Base-by-base conservation (phyloP, 2,797 vertebrate genomes). In the Neopelma chrysocephalum region DNA sequence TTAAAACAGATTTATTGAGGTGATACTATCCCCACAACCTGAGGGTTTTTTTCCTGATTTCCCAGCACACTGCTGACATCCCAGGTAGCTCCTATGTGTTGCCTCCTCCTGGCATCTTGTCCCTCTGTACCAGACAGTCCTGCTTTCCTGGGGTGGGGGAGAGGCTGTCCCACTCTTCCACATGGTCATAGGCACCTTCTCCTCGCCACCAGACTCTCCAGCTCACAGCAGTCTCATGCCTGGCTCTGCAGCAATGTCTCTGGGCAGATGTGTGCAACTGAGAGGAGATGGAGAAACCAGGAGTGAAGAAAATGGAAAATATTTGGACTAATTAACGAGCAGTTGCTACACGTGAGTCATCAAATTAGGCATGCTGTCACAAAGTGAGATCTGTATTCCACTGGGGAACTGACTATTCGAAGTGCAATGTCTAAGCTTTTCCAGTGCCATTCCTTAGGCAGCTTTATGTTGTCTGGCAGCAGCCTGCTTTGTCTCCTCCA, bases 271-370 rank as follows among this genome's bases (percentile, higher is more conserved):
- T 25, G 13, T 45, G 54, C 15, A 61, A 64, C 32, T 16, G 31
- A 70, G 64, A 84, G 36, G 15, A 88, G 45, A 43, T 0, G 0
- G 40, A 66, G 60, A 79, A 31, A 53, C n/a, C 68, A 27, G 34
- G 48, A 61, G 12, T 48, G 66, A 56, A 71, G 29, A 40, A 89
- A 85, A 34, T 38, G 51, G 36, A 45, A 94, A 95, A 91, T 73
- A 77, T 31, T 89, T 86, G 66, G 56, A 87, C 29, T 78, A 93
- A 82, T 29, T 82, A 80, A 94, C 71, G 38, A 95, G 57, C 45
- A 54, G 34, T 68, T 70, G 10, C 29, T 71, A 26, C 23, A 70
- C 64, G 32, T 62, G 73, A 90, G 61, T 91, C 81, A 91, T 34
- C 40, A 18, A 71, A 80, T 42, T 54, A 71, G 32, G 45, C 31